Percentiles rank a stretch among this genome's conserved stretches.
These are phyloP conservation scores for Anastatus disparis DNA, from an alignment of 1,140 invertebrate species.

Conservation along the genomic window DNA sequence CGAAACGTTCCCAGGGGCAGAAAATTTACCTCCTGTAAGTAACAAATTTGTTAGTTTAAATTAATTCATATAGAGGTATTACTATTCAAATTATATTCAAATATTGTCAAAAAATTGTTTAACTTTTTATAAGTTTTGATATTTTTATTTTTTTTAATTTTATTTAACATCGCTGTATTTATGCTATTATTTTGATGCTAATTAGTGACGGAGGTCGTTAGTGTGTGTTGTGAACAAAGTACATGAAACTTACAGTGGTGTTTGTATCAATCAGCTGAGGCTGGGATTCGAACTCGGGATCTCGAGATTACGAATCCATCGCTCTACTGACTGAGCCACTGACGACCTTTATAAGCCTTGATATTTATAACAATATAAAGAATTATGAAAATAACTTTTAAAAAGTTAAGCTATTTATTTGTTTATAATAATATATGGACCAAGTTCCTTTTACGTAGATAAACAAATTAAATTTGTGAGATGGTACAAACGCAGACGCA, in stretches of 20 bases:
- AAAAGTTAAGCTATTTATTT: constrained; percentile 21
- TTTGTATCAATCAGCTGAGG: too few relatives aligned
- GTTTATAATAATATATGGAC: constrained; percentile 16
- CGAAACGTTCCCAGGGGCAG: constrained; percentile 60
- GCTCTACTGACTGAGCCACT: too few relatives aligned
- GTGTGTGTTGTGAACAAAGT: too few relatives aligned
- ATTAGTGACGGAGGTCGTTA: too few relatives aligned
- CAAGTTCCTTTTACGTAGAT: constrained; percentile 33
- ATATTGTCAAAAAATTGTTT: neutral
- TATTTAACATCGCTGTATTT: too few relatives aligned
- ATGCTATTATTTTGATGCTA: too few relatives aligned
- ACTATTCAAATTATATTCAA: neutral
- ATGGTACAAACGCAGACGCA: constrained; percentile 14
- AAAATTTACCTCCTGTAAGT: constrained; percentile 63
- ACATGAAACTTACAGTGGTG: too few relatives aligned
- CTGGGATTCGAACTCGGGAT: too few relatives aligned
- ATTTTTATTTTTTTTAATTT: neutral
- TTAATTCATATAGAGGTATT: neutral
- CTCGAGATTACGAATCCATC: too few relatives aligned
- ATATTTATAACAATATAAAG: neutral
- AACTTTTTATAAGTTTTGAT: neutral
- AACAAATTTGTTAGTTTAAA: neutral
- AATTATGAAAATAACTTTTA: neutral
- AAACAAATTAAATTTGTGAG: constrained; percentile 28
- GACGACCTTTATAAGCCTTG: too few relatives aligned